Percentiles rank a stretch among this genome's conserved stretches.
These are phyloP conservation scores for Xenopus tropicalis DNA, from an alignment of 2,113 vertebrate species.

Conservation along the genomic window UCB_Xtro_10.0 CM004447.2:115032501-115033000, in stretches of 20 bases:
- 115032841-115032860: slow-evolving; percentile 21
- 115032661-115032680: slow-evolving; percentile 19
- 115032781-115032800: neutral
- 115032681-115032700: slow-evolving; percentile 19
- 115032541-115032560: neutral
- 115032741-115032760: slow-evolving; percentile 25
- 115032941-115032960: slow-evolving; percentile 15
- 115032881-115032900: slow-evolving; percentile 9
- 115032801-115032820: slow-evolving; percentile 17
- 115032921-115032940: neutral
- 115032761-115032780: neutral
- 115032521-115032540: too few relatives aligned
- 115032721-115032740: slow-evolving; percentile 39
- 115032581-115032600: neutral
- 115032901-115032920: slow-evolving; percentile 2
- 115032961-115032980: slow-evolving; percentile 32
- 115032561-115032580: neutral
- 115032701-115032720: slow-evolving; percentile 34
- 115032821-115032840: slow-evolving; percentile 18
- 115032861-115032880: slow-evolving; percentile 18
- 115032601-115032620: neutral
- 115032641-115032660: slow-evolving; percentile 21
- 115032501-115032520: too few relatives aligned
- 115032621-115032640: slow-evolving; percentile 34
- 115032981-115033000: slow-evolving; percentile 7